Conservation (phyloP, 2,888 invertebrate species). For the Caenorhabditis imperialis region DNA sequence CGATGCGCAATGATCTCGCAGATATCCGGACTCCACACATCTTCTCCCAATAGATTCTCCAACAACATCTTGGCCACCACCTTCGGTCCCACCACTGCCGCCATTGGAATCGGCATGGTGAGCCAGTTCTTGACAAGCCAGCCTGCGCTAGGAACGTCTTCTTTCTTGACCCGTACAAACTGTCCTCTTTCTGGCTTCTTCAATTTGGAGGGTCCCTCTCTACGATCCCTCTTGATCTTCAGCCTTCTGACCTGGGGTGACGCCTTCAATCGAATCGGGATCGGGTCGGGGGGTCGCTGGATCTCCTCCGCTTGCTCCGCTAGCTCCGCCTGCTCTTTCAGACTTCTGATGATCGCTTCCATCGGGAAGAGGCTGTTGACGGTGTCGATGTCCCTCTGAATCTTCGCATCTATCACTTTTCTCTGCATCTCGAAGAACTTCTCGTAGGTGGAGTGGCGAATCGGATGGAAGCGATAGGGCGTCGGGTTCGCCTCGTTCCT, state of each 20-base stretch:
- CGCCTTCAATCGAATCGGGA: constrained; percentile 16
- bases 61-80: too few relatives aligned
- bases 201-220: background rate
- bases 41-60: too few relatives aligned
- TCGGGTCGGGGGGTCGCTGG: background rate
- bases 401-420: background rate
- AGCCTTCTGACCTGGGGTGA: constrained; percentile 24
- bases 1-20: too few relatives aligned
- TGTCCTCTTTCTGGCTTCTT: constrained; percentile 17
- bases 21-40: too few relatives aligned
- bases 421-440: background rate
- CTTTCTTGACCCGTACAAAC: background rate
- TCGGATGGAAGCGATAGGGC: too few relatives aligned
- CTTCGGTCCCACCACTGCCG: too few relatives aligned
- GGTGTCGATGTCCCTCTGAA: constrained; percentile 5
- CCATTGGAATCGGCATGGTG: too few relatives aligned
- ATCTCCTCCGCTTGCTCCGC: constrained; percentile 3
- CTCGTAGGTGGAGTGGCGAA: too few relatives aligned
- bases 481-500: background rate
- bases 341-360: constrained; percentile 7
- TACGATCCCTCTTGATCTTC: background rate
- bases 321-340: constrained; percentile 20
- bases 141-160: too few relatives aligned
- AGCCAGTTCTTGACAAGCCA: too few relatives aligned
- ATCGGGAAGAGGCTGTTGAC: constrained; percentile 21